These are phyloP conservation scores for Spea hammondii DNA, from an alignment of 2,797 vertebrate genomes.

Conservation along the genomic window DNA sequence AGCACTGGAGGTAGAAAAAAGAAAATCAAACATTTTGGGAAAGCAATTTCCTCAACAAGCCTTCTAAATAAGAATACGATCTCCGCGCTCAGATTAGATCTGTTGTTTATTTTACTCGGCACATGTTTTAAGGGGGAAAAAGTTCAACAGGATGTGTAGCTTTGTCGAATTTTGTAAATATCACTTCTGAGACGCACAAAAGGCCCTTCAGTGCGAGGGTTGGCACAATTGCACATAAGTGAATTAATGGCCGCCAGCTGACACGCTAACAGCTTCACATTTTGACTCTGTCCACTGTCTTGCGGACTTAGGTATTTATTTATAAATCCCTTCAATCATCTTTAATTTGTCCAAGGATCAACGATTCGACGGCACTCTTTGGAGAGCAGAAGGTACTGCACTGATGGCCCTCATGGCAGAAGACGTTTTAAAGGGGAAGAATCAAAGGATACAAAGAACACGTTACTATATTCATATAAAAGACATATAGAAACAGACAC, in stretches of 20 bases:
- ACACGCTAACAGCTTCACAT: neutral
- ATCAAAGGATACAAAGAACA: no score
- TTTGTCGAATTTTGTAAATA: constrained; percentile 35
- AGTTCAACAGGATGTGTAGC: constrained; percentile 48
- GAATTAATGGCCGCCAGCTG: constrained; percentile 17
- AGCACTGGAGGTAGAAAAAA: constrained; percentile 8
- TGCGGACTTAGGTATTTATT: neutral
- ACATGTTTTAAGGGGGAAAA: constrained; percentile 42
- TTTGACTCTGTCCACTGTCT: constrained; percentile 3
- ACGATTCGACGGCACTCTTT: no score
- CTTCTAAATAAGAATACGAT: constrained; percentile 34
- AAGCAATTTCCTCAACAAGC: constrained; percentile 20
- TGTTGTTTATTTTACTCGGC: constrained; percentile 45
- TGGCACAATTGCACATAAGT: constrained; percentile 14
- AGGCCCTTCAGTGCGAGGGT: constrained; percentile 28
- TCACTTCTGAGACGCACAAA: constrained; percentile 31
- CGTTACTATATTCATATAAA: no score
- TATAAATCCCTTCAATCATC: constrained; percentile 4
- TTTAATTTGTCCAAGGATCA: neutral
- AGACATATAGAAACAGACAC: no score
- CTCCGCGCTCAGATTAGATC: constrained; percentile 39
- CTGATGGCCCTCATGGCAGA: no score
- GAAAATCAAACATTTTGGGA: constrained; percentile 26
- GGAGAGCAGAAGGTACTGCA: no score
- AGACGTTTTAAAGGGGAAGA: no score